These are phyloP conservation scores for Galaxias olidus DNA, from an alignment of 2,797 vertebrate genomes.

Conservation along the genomic window DNA sequence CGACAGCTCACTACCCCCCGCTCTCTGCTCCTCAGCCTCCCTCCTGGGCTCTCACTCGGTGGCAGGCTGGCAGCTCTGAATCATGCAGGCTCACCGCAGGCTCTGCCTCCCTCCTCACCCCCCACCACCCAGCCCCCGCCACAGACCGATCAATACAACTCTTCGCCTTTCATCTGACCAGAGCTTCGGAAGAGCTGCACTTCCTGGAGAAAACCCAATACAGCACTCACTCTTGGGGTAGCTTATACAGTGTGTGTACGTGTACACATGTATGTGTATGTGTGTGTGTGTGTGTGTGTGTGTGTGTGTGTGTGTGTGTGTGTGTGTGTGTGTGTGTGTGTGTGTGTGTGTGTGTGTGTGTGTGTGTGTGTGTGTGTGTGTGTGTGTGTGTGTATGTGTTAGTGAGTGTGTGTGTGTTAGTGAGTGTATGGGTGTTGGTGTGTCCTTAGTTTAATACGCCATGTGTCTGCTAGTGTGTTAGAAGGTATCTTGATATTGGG, in stretches of 20 bases:
- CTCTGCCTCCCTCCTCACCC: slow-evolving; percentile 45
- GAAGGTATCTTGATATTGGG: not conserved
- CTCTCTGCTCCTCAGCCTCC: slow-evolving; percentile 42
- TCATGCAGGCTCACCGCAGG: slow-evolving; percentile 66
- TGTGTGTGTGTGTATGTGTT: no score
- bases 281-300: slow-evolving; percentile 29
- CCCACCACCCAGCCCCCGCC: slow-evolving; percentile 44
- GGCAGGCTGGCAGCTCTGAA: slow-evolving; percentile 75
- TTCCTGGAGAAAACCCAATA: slow-evolving; percentile 82
- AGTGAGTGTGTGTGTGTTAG: not conserved
- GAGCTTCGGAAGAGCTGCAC: slow-evolving; percentile 74
- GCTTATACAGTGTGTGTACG: slow-evolving; percentile 49
- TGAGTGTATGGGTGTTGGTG: not conserved
- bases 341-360: not conserved
- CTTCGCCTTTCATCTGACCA: slow-evolving; percentile 83
- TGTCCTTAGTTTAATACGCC: slow-evolving; percentile 13
- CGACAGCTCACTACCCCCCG: slow-evolving; percentile 57
- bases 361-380: not conserved
- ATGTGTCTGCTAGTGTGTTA: slow-evolving; percentile 8
- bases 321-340: slow-evolving; percentile 13
- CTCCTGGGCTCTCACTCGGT: slow-evolving; percentile 69
- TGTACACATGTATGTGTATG: no score
- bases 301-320: slow-evolving; percentile 33
- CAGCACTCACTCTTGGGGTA: slow-evolving; percentile 62
- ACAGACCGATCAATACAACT: slow-evolving; percentile 75